Conservation (phyloP, 2,797 vertebrate species). For the Hylomyscus alleni region DNA sequence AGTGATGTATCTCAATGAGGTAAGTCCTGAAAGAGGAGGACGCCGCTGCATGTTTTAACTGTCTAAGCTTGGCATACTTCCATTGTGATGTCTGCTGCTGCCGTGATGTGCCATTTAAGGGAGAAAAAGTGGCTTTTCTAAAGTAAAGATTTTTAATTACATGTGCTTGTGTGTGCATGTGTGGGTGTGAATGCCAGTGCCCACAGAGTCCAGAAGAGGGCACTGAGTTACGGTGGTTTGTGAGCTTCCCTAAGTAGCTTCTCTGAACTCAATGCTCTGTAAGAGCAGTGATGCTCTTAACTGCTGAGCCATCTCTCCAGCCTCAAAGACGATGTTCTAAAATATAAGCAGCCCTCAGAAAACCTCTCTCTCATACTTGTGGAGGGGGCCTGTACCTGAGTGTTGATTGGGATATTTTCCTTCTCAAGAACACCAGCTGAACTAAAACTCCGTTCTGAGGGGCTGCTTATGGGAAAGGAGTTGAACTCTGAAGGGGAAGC, state of each 20-base stretch:
- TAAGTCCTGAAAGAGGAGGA: slow-evolving; percentile 82
- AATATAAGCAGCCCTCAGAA: neutral
- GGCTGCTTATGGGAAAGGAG: neutral
- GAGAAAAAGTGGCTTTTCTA: neutral
- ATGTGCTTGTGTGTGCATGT: neutral
- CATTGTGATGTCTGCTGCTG: neutral
- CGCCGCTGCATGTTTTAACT: neutral
- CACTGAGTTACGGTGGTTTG: neutral
- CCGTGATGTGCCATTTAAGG: neutral
- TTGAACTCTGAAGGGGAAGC: neutral
- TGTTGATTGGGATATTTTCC: slow-evolving; percentile 39
- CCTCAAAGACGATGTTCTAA: neutral
- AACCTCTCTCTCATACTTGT: neutral
- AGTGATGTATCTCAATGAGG: slow-evolving; percentile 97
- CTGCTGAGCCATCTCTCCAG: neutral
- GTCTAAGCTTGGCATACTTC: neutral
- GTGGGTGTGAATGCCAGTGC: neutral
- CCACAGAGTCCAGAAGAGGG: neutral
- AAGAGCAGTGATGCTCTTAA: neutral
- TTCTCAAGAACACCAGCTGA: neutral
- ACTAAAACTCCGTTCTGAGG: slow-evolving; percentile 11
- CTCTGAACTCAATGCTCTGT: neutral
- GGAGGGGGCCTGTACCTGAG: neutral
- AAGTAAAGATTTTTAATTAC: neutral
- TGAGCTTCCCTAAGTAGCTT: no score